These are phyloP conservation scores for Alectura lathami DNA, from an alignment of 2,113 vertebrate genomes.

Conservation along the genomic window DNA sequence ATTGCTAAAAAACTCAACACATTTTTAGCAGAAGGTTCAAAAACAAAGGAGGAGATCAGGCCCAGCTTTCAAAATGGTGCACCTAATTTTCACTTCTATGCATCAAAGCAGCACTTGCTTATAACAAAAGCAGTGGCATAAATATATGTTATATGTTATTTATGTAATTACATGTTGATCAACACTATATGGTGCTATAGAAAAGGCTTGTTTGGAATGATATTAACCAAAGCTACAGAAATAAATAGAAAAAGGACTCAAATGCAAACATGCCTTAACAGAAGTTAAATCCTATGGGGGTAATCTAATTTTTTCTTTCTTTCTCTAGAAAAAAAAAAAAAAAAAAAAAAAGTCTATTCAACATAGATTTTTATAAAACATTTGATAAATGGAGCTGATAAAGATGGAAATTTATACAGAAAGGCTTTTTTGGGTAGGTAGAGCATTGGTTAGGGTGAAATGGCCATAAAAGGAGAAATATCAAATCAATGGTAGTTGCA, in stretches of 20 bases:
- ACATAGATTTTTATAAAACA: not conserved
- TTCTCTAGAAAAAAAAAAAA: not conserved
- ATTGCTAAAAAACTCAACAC: constrained; percentile 34
- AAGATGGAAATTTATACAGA: not conserved
- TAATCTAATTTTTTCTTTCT: not conserved
- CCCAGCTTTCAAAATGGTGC: not conserved
- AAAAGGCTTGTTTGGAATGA: not conserved
- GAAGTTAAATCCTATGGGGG: not conserved
- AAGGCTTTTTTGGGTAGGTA: not conserved
- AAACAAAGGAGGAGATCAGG: not conserved
- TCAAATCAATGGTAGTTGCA: not conserved
- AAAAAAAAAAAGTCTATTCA: not conserved
- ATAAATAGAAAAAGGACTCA: not conserved
- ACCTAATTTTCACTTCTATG: not conserved
- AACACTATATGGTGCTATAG: not conserved
- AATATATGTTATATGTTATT: not conserved
- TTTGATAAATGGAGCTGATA: rapidly evolving
- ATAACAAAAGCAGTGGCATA: not conserved
- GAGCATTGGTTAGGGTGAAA: not conserved
- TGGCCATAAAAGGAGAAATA: not conserved
- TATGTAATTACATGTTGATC: not conserved
- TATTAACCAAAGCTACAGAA: not conserved
- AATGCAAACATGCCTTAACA: not conserved
- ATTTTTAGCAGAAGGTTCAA: constrained; percentile 16
- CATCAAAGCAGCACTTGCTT: not conserved